Evolutionary conservation across 2,888 invertebrate genomes (phyloP).

Genomic region (Thymelicus acteon): DNA sequence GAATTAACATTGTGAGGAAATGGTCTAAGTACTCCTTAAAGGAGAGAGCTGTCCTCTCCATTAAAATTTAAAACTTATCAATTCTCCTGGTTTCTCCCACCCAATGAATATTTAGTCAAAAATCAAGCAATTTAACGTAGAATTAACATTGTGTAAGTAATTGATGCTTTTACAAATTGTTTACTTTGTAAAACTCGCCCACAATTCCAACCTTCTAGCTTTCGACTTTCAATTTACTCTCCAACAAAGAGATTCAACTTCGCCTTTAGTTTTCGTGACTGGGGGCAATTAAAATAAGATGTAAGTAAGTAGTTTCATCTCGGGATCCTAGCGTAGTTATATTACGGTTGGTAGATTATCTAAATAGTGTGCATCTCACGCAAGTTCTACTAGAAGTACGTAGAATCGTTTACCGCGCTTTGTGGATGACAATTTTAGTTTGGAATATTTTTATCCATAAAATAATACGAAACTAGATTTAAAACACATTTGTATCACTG

Average conservation of each 20-base stretch:
- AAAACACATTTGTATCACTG: too few relatives aligned
- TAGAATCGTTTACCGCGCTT: not conserved
- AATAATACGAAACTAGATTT: too few relatives aligned
- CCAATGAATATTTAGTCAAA: too few relatives aligned
- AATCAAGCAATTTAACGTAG: not conserved
- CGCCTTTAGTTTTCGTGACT: constrained; percentile 10
- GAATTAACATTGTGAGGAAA: not conserved
- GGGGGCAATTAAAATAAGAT: constrained; percentile 13
- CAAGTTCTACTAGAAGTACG: not conserved
- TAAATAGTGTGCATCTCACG: not conserved
- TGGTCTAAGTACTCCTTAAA: too few relatives aligned
- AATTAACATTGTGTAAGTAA: not conserved
- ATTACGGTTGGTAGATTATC: not conserved
- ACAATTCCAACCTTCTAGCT: not conserved
- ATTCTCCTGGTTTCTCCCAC: too few relatives aligned
- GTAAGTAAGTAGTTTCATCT: constrained; percentile 10
- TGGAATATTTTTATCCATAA: too few relatives aligned
- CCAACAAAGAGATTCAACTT: constrained; percentile 4
- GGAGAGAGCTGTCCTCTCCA: too few relatives aligned
- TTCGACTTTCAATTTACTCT: constrained; percentile 8
- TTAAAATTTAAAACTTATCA: too few relatives aligned
- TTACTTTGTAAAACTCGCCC: not conserved
- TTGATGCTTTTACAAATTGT: too few relatives aligned
- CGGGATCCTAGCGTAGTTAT: constrained; percentile 7
- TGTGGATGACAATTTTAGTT: too few relatives aligned